Evolutionary conservation across 2,113 vertebrate genomes (phyloP), one percentile per base, ranked within the genome.

Genomic region (Lipophrys pholis): DNA sequence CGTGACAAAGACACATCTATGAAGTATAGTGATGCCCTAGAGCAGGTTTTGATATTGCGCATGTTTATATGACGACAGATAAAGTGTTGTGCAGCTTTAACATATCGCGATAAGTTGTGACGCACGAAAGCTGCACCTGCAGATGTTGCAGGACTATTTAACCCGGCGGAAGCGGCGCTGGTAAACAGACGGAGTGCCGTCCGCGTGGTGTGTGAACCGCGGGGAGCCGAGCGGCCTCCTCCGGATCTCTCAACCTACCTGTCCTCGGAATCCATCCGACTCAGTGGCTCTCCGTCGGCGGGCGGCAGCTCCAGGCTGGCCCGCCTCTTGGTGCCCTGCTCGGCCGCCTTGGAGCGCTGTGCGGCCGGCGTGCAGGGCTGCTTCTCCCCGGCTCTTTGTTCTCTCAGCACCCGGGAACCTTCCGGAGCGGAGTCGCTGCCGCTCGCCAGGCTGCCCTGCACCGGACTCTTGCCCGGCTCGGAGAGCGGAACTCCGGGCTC

Each of bases 191-290:
- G 21, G 21, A 30, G 21, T 4, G 21, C 21, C 21, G 21, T 30
- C 21, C 21, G 21, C 21, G 21, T 30, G 21, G 21, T 30, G 21
- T 4, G 21, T 4, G 21, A 30, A 4, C 21, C 4, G 21, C 21
- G 21, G 2, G 2, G 21, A 30, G 21, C 21, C 21, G 21, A 2
- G 21, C 21, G 41, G 41, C 41, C 41, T 42, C 41, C 41, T 30
- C 21, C 21, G 2, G 2, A 2, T 4, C 21, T 2, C 21, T 4
- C 21, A 30, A 4, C 21, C 21, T 30, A 99, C 97, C 97, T 98
- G 96, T 98, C 97, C 73, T 98, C 97, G 0, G 97, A 98, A 83
- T 98, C 97, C 96, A 98, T 96, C 87, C 97, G 96, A 75, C 96
- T 98, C 11, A 97, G 95, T 14, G 96, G 95, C 51, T 98, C 97